Conservation (phyloP, 1,140 invertebrate genomes). For the Neodiprion virginianus region DNA sequence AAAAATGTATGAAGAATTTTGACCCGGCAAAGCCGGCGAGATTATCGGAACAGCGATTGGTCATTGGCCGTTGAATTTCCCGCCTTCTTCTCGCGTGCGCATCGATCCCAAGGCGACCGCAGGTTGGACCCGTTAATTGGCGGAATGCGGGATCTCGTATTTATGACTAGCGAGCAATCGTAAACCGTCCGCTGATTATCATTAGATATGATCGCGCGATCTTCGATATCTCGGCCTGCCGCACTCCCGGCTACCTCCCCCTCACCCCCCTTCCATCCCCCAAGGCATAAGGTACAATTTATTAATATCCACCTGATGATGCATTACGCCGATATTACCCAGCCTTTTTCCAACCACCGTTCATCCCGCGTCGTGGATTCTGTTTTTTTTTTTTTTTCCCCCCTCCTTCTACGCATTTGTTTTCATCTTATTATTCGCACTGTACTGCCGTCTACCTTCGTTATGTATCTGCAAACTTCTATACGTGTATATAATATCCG, state of each 20-base stretch:
- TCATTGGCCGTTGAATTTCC: constrained; percentile 8
- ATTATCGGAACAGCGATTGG: background rate
- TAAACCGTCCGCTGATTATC: constrained; percentile 44
- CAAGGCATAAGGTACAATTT: background rate
- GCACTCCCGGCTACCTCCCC: background rate
- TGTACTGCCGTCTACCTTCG: background rate
- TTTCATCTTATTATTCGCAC: background rate
- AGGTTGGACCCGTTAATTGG: constrained; percentile 40
- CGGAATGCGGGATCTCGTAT: constrained; percentile 29
- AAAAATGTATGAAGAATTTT: too few species aligned
- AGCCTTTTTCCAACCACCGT: background rate
- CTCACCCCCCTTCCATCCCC: too few species aligned
- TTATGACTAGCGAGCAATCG: constrained; percentile 29
- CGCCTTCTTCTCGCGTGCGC: constrained; percentile 28
- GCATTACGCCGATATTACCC: constrained; percentile 10
- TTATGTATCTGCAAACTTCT: too few species aligned
- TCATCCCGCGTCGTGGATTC: background rate
- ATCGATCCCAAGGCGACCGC: constrained; percentile 24
- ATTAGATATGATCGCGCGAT: constrained; percentile 43
- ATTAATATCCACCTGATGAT: constrained; percentile 12
- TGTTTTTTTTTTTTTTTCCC: background rate
- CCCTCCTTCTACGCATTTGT: background rate
- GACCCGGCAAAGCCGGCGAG: too few species aligned
- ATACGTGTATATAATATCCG: too few species aligned
- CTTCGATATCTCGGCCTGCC: constrained; percentile 31